Base-by-base conservation (phyloP, 2,113 vertebrate genomes). In the Bos indicus region DNA sequence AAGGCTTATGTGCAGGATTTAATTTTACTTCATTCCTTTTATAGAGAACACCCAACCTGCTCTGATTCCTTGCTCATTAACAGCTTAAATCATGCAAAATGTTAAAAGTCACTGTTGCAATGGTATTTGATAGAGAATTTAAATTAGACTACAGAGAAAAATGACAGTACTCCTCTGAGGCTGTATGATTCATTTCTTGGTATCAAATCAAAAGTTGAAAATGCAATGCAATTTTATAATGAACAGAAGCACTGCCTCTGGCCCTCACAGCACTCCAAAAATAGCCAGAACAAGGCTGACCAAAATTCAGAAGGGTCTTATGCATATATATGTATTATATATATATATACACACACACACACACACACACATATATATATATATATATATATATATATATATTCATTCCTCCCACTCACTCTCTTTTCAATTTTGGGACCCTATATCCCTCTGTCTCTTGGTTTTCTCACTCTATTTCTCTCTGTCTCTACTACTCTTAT, bases 101-200 rank as follows among this genome's bases (percentile, higher is more conserved):
- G 46, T 94, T 95, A 97, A 97, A 80, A 98, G 78, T 96, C 77
- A 96, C 48, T 86, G 19, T 48, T n/a, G 71, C 82, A 96, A 90
- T 93, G 78, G 84, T 92, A 97, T 98, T 97, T 98, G 89, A 91
- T 91, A 95, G 21, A 97, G 28, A 97, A 98, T 97, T 98, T 98
- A 96, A 84, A 91, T 97, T 97, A 97, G 28, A 78, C 64, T 64
- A 96, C 71, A 52, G 86, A 97, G 89, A 96, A 98, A 98, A 98
- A 25, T 97, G 82, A 88, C 59, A 92, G 43, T 40, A 90, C 16
- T 94, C 28, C 92, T 97, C 84, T 17, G 92, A 93, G 62, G 57
- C 78, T 90, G 48, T 92, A 83, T 82, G 97, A 97, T 96, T 97
- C 12, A 97, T 97, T 95, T 62, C 78, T 77, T 98, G 97, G 64